Conservation (phyloP, 2,797 vertebrate genomes). For the Xenentodon cancila region DNA sequence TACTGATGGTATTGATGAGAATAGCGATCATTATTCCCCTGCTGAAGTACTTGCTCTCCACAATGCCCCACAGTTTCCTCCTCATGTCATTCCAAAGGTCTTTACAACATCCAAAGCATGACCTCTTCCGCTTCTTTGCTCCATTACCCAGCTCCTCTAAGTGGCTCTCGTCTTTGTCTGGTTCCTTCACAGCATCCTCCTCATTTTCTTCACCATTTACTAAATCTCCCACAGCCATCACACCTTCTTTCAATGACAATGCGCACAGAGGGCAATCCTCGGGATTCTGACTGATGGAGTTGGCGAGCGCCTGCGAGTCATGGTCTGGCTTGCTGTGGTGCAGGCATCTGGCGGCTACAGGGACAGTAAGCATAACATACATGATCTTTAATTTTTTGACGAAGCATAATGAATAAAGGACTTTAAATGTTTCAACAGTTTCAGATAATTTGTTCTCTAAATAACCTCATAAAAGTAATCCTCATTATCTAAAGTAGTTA, state of each 20-base stretch:
- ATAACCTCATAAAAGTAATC: too few species aligned
- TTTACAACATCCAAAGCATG: slow-evolving; percentile 71
- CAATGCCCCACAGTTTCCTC: slow-evolving; percentile 91
- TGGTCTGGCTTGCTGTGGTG: slow-evolving; percentile 85
- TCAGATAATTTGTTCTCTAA: too few species aligned
- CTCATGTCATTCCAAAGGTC: slow-evolving; percentile 86
- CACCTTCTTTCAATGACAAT: slow-evolving; percentile 67
- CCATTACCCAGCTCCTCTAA: slow-evolving; percentile 65
- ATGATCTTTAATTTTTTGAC: not conserved
- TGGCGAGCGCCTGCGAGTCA: slow-evolving; percentile 74
- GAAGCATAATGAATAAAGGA: not conserved
- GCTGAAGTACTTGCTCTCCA: slow-evolving; percentile 99
- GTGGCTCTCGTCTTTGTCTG: slow-evolving; percentile 74
- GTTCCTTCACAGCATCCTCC: slow-evolving; percentile 71
- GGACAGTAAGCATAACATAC: slow-evolving; percentile 3
- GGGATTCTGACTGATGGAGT: slow-evolving; percentile 86
- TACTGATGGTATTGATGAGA: slow-evolving; percentile 96
- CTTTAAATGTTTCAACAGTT: not conserved
- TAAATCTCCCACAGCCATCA: slow-evolving; percentile 47
- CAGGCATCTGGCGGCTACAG: slow-evolving; percentile 83
- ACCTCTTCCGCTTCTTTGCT: slow-evolving; percentile 75
- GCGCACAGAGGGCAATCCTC: slow-evolving; percentile 86
- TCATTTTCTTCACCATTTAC: slow-evolving; percentile 70
- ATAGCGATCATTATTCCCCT: slow-evolving; percentile 97
- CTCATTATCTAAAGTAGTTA: too few species aligned